Evolutionary conservation across 2,113 vertebrate species (phyloP).

Genomic region (Solea solea): DNA sequence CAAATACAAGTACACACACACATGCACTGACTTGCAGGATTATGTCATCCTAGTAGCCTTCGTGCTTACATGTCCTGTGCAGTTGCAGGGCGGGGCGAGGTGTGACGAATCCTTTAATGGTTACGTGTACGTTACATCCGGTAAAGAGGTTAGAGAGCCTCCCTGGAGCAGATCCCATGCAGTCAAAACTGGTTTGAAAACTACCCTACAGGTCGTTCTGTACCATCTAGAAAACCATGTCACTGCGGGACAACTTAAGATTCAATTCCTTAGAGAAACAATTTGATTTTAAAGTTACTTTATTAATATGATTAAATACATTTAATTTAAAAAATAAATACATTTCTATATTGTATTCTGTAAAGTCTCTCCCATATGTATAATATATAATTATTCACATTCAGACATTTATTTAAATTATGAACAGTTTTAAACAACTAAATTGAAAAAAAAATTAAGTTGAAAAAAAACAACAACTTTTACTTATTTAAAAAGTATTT

Average conservation of each 20-base stretch:
- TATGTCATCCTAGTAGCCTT: conserved; percentile 42
- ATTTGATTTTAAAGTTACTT: background rate
- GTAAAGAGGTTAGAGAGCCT: conserved; percentile 44
- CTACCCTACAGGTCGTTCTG: background rate
- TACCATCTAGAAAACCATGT: background rate
- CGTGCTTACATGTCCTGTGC: conserved; percentile 4
- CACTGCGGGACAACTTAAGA: background rate
- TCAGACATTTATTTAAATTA: too few relatives aligned
- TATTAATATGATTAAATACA: background rate
- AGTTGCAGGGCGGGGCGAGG: background rate
- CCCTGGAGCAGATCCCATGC: conserved; percentile 16
- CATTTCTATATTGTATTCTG: too few relatives aligned
- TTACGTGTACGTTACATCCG: conserved; percentile 25
- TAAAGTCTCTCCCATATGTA: too few relatives aligned
- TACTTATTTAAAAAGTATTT: too few relatives aligned
- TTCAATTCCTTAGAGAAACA: background rate
- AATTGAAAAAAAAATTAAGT: background rate
- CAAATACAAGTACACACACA: background rate
- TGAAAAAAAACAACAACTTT: too few relatives aligned
- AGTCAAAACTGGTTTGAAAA: conserved; percentile 42
- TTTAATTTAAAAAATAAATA: background rate
- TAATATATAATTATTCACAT: too few relatives aligned
- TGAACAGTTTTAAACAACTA: background rate
- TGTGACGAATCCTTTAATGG: conserved; percentile 33
- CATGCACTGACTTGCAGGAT: conserved; percentile 59